Evolutionary conservation across 1,140 invertebrate genomes (phyloP), one percentile per base, ranked within the genome.

Genomic region (Monomorium pharaonis): DNA sequence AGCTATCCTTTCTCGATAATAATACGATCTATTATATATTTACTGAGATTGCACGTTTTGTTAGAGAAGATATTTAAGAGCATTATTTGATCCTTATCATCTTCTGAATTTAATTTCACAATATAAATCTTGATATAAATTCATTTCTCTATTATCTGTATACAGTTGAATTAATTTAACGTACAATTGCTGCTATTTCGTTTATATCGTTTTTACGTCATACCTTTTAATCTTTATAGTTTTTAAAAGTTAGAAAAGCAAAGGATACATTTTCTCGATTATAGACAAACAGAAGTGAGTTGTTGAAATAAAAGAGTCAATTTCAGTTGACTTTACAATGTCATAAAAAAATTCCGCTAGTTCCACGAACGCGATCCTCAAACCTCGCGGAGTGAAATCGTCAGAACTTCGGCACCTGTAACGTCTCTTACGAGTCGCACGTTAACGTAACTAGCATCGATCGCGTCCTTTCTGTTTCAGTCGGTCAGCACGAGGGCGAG

Each of bases 401-500:
- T 49, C 67, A 47, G 51, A 70, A n/a, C 30, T 10, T 74, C 21
- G 33, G 58, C 81, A 84, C 72, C 4, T 37, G 80, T 47, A 62
- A 63, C 16, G 81, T 70, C 42, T 51, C 14, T 30, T n/a, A 54
- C 44, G 27, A 47, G 14, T 37, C 42, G 24, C 24, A 16, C 24
- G 14, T 33, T 54, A 21, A 44, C 56, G 42, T 58, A 77, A 10
- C 2, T 83, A 58, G 49, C 78, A 81, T 74, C 67, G 67, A 54
- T 74, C 18, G 58, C 44, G 12, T 30, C 9, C 62, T 80, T 76
- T 89, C 67, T 93, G 90, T 94, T 94, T 72, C 92, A 95, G 95
- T 94, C 62, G 93, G 92, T 27, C 93, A 93, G 56, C 92, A 93
- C 77, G 93, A 94, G 67, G 93, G 92, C 51, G 94, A 95, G 58